These are phyloP conservation scores for Apostichopus californicus DNA, from an alignment of 35 echinoderm and acorn worm genomes.

Conservation along the genomic window DNA sequence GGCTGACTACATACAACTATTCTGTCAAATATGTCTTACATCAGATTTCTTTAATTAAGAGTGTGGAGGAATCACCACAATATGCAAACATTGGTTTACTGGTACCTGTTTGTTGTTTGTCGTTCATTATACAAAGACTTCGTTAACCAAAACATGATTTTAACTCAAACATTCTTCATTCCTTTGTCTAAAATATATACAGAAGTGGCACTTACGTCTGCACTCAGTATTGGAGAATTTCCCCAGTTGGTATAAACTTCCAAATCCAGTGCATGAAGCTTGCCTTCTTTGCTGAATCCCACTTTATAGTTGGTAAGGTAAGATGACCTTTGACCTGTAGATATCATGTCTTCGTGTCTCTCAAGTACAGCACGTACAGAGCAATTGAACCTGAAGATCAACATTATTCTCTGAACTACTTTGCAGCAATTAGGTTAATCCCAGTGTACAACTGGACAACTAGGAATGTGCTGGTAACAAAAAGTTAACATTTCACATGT, in stretches of 20 bases:
- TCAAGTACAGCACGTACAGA: constrained; percentile 45
- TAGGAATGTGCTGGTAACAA: too few relatives aligned
- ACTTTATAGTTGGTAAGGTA: constrained; percentile 51
- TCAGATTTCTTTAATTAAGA: too few relatives aligned
- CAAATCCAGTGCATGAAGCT: constrained; percentile 28
- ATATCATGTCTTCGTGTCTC: constrained; percentile 48
- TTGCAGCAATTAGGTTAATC: too few relatives aligned
- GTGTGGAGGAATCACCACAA: too few relatives aligned
- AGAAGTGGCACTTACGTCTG: not conserved
- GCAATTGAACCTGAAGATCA: constrained; percentile 21
- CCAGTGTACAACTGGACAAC: too few relatives aligned
- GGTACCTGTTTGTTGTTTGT: too few relatives aligned
- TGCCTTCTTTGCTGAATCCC: constrained; percentile 34
- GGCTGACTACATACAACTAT: too few relatives aligned
- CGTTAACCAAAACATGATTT: not conserved
- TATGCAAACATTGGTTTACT: too few relatives aligned
- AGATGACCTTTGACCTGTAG: constrained; percentile 14
- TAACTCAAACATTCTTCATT: not conserved
- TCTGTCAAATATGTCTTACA: too few relatives aligned
- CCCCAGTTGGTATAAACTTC: constrained; percentile 12
- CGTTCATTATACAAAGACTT: too few relatives aligned
- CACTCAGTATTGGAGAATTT: not conserved
- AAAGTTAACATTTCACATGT: too few relatives aligned
- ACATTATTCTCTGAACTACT: not conserved
- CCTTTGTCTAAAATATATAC: not conserved